These are phyloP conservation scores for Chaetorhynchus papuensis DNA, from an alignment of 2,113 vertebrate genomes.

Conservation along the genomic window DNA sequence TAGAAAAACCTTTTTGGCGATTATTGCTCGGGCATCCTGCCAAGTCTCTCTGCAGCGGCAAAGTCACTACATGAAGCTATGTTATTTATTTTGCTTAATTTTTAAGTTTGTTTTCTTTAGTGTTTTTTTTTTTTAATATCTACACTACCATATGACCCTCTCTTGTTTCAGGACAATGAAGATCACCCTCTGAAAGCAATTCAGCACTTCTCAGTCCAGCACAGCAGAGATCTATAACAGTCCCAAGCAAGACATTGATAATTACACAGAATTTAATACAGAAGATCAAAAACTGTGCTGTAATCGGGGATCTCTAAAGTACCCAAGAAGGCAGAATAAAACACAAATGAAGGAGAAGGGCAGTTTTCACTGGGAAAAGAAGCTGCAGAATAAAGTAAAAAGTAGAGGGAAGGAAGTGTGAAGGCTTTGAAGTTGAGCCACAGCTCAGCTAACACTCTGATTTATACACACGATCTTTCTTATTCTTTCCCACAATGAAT, in stretches of 20 bases:
- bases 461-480: slow-evolving; percentile 23
- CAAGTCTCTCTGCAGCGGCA: slow-evolving; percentile 31
- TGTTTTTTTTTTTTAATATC: not conserved
- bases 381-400: not conserved
- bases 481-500: slow-evolving; percentile 44
- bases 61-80: not conserved
- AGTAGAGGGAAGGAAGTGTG: slow-evolving; percentile 2
- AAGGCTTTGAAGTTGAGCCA: slow-evolving; percentile 35
- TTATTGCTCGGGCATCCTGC: not conserved
- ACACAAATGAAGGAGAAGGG: not conserved
- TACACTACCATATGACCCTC: not conserved
- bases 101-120: not conserved
- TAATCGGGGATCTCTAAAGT: not conserved
- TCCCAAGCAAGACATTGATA: not conserved
- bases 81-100: not conserved
- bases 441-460: not conserved
- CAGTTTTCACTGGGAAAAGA: not conserved
- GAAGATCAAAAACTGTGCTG: not conserved
- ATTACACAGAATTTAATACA: not conserved
- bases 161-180: not conserved
- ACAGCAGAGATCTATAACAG: not conserved
- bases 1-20: not conserved
- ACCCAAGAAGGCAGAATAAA: not conserved
- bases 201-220: not conserved
- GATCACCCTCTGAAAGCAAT: not conserved